A percentile compares a stretch with the other conserved stretches of the same genome.
Evolutionary conservation across 2,888 invertebrate genomes (phyloP).

Genomic region (Stenodera caucasica): DNA sequence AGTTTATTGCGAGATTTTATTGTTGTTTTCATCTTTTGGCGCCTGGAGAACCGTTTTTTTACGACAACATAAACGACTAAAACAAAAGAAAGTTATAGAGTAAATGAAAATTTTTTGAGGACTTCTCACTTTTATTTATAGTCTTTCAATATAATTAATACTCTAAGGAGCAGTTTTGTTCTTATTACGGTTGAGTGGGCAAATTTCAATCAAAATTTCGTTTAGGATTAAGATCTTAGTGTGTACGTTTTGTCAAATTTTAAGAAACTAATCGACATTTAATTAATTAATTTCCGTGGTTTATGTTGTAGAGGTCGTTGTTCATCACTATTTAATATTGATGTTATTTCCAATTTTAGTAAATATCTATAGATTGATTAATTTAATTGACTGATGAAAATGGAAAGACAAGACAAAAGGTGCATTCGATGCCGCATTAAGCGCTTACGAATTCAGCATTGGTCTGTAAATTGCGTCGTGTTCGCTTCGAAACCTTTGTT

Average conservation of each 20-base stretch:
- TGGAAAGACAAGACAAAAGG: constrained; percentile 1
- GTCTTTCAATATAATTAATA: neutral
- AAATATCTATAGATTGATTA: constrained; percentile 1
- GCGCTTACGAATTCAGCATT: neutral
- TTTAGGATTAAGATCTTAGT: too few relatives aligned
- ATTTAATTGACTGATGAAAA: constrained; percentile 6
- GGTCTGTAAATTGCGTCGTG: constrained; percentile 19
- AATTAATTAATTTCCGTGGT: neutral
- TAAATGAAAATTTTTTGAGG: constrained; percentile 12
- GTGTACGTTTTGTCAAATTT: too few relatives aligned
- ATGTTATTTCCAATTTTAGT: neutral
- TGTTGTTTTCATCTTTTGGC: constrained; percentile 17
- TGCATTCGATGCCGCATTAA: constrained; percentile 8
- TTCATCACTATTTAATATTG: too few relatives aligned
- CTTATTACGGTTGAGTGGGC: neutral
- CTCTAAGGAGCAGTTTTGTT: neutral
- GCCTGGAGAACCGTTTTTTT: constrained; percentile 8
- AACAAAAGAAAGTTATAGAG: neutral
- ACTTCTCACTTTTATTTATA: too few relatives aligned
- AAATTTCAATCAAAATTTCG: too few relatives aligned
- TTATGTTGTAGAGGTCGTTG: too few relatives aligned
- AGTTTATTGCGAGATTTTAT: constrained; percentile 15
- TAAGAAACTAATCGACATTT: neutral
- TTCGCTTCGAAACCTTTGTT: constrained; percentile 20
- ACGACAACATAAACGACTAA: constrained; percentile 2